Evolutionary conservation across 30 jellyfish, hydroid and myxozoan species (phyloP).

Genomic region (Aurelia aurita complex sp. Pacific): DNA sequence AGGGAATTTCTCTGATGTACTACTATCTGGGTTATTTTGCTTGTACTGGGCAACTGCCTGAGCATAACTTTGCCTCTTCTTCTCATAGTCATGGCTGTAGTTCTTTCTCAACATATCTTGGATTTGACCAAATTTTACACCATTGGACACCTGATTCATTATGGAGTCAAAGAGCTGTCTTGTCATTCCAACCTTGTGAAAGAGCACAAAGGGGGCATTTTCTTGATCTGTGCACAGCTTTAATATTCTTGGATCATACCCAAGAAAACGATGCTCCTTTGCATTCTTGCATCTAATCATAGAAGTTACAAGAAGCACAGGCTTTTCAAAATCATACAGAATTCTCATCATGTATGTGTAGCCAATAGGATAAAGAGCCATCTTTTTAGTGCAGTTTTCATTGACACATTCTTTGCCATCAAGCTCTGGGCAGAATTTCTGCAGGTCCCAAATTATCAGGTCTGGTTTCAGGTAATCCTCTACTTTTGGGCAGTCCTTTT

Average conservation of each 20-base stretch:
- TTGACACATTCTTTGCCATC: constrained; percentile 58
- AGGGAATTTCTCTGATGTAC: constrained; percentile 66
- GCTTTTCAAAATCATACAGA: constrained; percentile 86
- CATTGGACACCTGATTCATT: constrained; percentile 73
- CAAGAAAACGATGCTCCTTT: constrained; percentile 88
- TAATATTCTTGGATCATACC: constrained; percentile 94
- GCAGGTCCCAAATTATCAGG: constrained; percentile 91
- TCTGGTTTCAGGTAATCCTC: constrained; percentile 87
- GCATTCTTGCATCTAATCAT: constrained; percentile 82
- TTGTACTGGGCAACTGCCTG: constrained; percentile 74
- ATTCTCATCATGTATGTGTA: constrained; percentile 84
- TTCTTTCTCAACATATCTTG: constrained; percentile 80
- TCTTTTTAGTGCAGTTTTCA: constrained; percentile 60
- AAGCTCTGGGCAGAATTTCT: constrained; percentile 72
- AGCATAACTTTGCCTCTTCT: constrained; percentile 66
- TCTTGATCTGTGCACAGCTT: constrained; percentile 82
- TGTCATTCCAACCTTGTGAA: constrained; percentile 94
- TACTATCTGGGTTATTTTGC: constrained; percentile 67
- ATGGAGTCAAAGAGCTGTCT: constrained; percentile 75
- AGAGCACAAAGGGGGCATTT: constrained; percentile 85
- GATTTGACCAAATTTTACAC: constrained; percentile 86
- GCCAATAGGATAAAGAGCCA: constrained; percentile 76
- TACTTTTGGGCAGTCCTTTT: constrained; percentile 64
- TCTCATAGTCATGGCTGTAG: constrained; percentile 52
- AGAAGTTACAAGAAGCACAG: constrained; percentile 92